These are phyloP conservation scores for Lateolabrax maculatus DNA, from an alignment of 2,797 vertebrate species.

Conservation along the genomic window DNA sequence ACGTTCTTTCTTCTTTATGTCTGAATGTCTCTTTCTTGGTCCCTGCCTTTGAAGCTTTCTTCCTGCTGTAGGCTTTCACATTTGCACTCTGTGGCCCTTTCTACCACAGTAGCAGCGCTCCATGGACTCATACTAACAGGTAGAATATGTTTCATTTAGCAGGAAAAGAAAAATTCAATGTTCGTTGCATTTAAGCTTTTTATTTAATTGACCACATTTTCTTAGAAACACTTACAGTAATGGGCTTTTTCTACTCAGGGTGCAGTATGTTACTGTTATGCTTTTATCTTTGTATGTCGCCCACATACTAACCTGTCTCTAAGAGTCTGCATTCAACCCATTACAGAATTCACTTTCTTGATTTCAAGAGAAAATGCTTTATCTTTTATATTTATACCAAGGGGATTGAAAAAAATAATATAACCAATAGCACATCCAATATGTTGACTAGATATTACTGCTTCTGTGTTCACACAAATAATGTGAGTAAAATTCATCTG, in stretches of 20 bases:
- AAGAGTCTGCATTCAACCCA: conserved; percentile 35
- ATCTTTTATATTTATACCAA: conserved; percentile 3
- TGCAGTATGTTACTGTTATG: conserved; percentile 19
- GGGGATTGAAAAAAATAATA: neutral
- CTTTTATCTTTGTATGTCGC: conserved; percentile 37
- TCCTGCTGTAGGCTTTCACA: conserved; percentile 57
- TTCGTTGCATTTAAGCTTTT: conserved; percentile 37
- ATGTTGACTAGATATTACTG: conserved; percentile 13
- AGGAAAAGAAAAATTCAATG: conserved; percentile 33
- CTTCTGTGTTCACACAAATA: neutral
- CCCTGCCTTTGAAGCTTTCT: conserved; percentile 69
- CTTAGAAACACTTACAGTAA: conserved; percentile 43
- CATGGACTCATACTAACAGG: conserved; percentile 41
- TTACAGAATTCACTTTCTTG: conserved; percentile 13
- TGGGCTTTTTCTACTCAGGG: conserved; percentile 32
- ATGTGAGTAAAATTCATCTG: neutral
- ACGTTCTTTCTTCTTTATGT: conserved; percentile 57
- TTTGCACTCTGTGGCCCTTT: conserved; percentile 50
- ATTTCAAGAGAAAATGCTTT: conserved; percentile 4
- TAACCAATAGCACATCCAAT: neutral
- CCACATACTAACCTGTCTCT: conserved; percentile 32
- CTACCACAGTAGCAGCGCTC: conserved; percentile 29
- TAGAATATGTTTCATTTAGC: conserved; percentile 48
- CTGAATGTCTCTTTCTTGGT: conserved; percentile 71
- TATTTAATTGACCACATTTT: conserved; percentile 26